Conservation (phyloP, 2,113 vertebrate genomes). For the Ascaphus truei region DNA sequence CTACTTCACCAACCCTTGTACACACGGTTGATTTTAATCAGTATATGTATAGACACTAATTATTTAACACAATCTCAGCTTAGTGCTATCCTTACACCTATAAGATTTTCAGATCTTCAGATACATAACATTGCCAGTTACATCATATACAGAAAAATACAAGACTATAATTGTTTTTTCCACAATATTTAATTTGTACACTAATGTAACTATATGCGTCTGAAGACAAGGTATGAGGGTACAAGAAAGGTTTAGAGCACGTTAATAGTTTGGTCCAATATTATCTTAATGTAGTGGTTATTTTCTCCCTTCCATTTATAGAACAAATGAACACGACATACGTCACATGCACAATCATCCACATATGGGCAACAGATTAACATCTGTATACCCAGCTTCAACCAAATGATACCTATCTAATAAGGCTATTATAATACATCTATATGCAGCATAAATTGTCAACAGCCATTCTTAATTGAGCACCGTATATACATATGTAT, state of each 20-base stretch:
- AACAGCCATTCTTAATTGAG: constrained; percentile 82
- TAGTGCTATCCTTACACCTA: constrained; percentile 28
- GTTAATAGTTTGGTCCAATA: constrained; percentile 87
- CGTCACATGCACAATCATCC: constrained; percentile 89
- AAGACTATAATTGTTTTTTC: constrained; percentile 64
- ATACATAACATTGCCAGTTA: constrained; percentile 33
- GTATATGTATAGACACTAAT: constrained; percentile 14
- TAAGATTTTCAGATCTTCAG: constrained; percentile 30
- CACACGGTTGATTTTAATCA: constrained; percentile 1
- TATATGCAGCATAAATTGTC: constrained; percentile 76
- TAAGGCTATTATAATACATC: constrained; percentile 86
- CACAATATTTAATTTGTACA: constrained; percentile 91
- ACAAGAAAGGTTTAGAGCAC: constrained; percentile 66
- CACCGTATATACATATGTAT: constrained; percentile 87
- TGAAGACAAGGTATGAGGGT: constrained; percentile 69
- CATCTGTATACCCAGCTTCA: constrained; percentile 55
- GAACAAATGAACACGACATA: constrained; percentile 64
- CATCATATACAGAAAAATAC: constrained; percentile 76
- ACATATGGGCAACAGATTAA: constrained; percentile 72
- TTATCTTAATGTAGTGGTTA: constrained; percentile 69
- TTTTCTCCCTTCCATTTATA: constrained; percentile 60
- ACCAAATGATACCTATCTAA: constrained; percentile 73
- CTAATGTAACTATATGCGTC: constrained; percentile 88
- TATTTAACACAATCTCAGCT: constrained; percentile 12
- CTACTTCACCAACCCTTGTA: constrained; percentile 22